Evolutionary conservation across 2,888 invertebrate species (phyloP).

Genomic region (Isoperla grammatica): DNA sequence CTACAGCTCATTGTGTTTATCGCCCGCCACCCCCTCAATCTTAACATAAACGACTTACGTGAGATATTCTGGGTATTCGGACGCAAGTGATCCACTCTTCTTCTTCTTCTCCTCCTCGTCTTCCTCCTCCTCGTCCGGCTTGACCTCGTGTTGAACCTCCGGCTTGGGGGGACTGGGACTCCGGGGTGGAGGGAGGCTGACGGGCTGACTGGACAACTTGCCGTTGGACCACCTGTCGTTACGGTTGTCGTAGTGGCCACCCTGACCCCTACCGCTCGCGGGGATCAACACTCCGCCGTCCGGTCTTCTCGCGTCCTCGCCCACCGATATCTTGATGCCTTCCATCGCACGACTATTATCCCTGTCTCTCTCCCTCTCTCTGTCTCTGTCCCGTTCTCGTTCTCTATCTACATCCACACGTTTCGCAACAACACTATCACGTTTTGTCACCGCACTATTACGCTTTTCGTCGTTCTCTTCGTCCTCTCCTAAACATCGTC

Average conservation of each 20-base stretch:
- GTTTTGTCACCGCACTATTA: background rate
- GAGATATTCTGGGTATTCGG: slow-evolving; percentile 50
- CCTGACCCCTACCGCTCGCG: slow-evolving; percentile 25
- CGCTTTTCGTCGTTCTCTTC: slow-evolving; percentile 23
- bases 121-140: background rate
- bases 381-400: background rate
- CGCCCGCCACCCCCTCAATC: too few species aligned
- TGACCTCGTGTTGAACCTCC: background rate
- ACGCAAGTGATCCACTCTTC: slow-evolving; percentile 39
- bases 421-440: too few species aligned
- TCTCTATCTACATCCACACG: too few species aligned
- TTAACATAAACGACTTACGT: slow-evolving; percentile 51
- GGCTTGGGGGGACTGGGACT: background rate
- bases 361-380: background rate
- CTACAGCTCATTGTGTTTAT: too few species aligned
- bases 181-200: background rate
- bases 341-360: background rate
- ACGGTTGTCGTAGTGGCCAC: slow-evolving; percentile 26
- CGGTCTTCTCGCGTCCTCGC: slow-evolving; percentile 3
- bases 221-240: slow-evolving; percentile 28
- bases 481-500: slow-evolving; percentile 19
- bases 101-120: slow-evolving; percentile 5
- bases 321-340: background rate
- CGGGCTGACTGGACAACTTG: slow-evolving; percentile 21
- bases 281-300: slow-evolving; percentile 18